These are phyloP conservation scores for Notamacropus eugenii DNA, from an alignment of 2,797 vertebrate genomes.

Conservation along the genomic window DNA sequence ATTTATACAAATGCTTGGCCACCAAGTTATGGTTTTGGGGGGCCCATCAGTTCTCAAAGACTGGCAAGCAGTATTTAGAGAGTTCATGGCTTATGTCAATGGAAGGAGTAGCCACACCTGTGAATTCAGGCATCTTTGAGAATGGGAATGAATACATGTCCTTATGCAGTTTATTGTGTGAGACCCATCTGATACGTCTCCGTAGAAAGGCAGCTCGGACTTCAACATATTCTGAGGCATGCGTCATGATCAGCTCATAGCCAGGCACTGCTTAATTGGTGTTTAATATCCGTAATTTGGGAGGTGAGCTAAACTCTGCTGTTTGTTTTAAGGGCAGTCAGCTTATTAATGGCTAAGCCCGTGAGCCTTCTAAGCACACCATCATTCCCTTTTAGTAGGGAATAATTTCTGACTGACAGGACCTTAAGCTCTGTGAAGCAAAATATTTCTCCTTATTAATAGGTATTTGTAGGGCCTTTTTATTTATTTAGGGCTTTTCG, in stretches of 20 bases:
- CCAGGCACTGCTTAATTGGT: not conserved
- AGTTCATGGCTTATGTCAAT: not conserved
- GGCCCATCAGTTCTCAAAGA: not conserved
- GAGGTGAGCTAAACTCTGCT: not conserved
- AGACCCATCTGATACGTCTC: not conserved
- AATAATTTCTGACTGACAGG: not conserved
- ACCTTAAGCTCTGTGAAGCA: not conserved
- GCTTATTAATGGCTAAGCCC: not conserved
- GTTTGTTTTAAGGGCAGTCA: constrained; percentile 14
- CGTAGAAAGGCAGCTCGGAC: not conserved
- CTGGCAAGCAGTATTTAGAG: not conserved
- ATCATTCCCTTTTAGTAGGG: constrained; percentile 9
- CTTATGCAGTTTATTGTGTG: constrained; percentile 19
- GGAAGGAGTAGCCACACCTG: not conserved
- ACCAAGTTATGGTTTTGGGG: not conserved
- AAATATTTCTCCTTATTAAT: not conserved
- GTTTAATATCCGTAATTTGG: not conserved
- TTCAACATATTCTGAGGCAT: not conserved
- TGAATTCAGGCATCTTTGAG: not conserved
- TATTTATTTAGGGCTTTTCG: not conserved
- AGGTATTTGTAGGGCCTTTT: not conserved
- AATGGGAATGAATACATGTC: not conserved
- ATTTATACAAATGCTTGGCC: not conserved
- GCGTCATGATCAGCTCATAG: not conserved
- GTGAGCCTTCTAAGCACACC: not conserved